phyloP scores from a whole-genome alignment of 2,797 vertebrate species.

The Sebastes oblongus region DNA sequence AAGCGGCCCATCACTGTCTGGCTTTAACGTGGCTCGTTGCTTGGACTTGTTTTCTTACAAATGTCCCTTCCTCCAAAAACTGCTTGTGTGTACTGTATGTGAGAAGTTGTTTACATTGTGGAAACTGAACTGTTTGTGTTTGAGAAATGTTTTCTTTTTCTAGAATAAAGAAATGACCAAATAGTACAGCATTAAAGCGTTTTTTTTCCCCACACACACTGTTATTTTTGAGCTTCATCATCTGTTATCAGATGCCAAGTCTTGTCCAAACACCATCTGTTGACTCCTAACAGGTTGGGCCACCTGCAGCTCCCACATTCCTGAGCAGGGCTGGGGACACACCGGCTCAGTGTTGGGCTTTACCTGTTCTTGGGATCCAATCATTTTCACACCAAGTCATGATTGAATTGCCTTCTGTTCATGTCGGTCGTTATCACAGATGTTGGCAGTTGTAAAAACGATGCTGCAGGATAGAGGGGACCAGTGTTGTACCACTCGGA shows the following conservation, averaged over 20 bases:
- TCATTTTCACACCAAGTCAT: not conserved
- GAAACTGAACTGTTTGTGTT: conserved; percentile 61
- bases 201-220: not conserved
- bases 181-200: not conserved
- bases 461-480: too few species aligned
- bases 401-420: not conserved
- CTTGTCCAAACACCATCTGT: conserved; percentile 10
- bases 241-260: not conserved
- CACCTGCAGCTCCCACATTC: conserved; percentile 35
- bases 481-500: too few species aligned
- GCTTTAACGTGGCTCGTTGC: conserved; percentile 52
- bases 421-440: too few species aligned
- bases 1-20: conserved; percentile 19
- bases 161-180: conserved; percentile 72
- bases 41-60: conserved; percentile 18
- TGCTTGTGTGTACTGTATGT: conserved; percentile 56
- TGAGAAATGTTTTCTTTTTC: conserved; percentile 44
- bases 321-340: conserved; percentile 6
- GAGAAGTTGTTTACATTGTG: conserved; percentile 74
- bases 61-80: conserved; percentile 44
- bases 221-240: not conserved
- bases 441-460: too few species aligned
- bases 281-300: conserved; percentile 22
- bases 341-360: not conserved
- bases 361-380: not conserved